Evolutionary conservation across 92 coral and sea anemone species (phyloP).

Genomic region (Umimayanthus kanabou): DNA sequence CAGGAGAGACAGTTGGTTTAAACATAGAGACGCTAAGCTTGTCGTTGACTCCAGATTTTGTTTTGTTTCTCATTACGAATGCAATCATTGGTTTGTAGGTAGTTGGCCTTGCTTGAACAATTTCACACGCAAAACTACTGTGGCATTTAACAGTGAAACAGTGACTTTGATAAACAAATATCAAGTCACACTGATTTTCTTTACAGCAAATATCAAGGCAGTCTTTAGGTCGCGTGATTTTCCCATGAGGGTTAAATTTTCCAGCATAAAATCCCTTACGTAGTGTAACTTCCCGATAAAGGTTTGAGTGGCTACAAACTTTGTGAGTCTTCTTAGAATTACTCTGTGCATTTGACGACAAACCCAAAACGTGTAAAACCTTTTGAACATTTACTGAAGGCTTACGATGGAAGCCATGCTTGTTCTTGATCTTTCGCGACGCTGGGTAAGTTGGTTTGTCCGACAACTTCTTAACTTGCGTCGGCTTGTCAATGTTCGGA

Average conservation of each 20-base stretch:
- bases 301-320: conserved; percentile 67
- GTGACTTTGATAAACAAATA: conserved; percentile 81
- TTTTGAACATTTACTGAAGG: conserved; percentile 49
- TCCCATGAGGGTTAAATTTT: conserved; percentile 74
- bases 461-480: not conserved
- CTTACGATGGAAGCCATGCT: not conserved
- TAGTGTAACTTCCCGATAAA: conserved; percentile 83
- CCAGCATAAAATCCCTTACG: conserved; percentile 91
- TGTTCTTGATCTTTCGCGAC: not conserved
- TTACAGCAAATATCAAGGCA: conserved; percentile 82
- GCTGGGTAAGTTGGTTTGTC: not conserved
- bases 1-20: conserved; percentile 15
- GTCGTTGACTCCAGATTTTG: conserved; percentile 47
- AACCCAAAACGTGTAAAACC: conserved; percentile 55
- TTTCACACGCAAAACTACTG: conserved; percentile 84
- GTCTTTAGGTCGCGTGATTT: conserved; percentile 65
- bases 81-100: conserved; percentile 78
- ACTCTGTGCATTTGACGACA: conserved; percentile 12
- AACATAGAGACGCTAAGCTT: conserved; percentile 35
- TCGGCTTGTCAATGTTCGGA: not conserved
- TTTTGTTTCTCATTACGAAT: conserved; percentile 71
- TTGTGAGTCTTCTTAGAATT: conserved; percentile 17
- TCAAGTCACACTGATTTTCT: conserved; percentile 76
- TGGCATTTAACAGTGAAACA: conserved; percentile 89
- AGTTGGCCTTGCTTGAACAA: conserved; percentile 77